A percentile compares a stretch with the other conserved stretches of the same genome.
Conservation (phyloP, 2,113 vertebrate genomes). For the Dascyllus trimaculatus region DNA sequence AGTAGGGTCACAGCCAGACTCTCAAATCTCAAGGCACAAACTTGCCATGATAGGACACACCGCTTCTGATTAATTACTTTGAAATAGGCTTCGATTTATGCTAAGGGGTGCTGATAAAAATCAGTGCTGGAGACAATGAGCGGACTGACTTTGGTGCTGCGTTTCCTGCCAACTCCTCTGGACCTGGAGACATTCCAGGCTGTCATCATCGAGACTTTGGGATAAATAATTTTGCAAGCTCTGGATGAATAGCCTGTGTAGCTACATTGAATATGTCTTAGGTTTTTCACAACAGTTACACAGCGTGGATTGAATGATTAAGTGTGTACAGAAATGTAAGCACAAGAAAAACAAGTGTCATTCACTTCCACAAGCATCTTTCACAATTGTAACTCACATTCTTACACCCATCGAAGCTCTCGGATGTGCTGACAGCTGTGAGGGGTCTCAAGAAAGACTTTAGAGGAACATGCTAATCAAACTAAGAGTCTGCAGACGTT, state of each 20-base stretch:
- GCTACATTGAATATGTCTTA: slow-evolving; percentile 10
- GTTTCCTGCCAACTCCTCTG: slow-evolving; percentile 17
- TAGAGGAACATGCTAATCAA: neutral
- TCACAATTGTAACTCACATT: slow-evolving; percentile 3
- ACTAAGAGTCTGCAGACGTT: neutral
- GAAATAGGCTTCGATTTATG: neutral
- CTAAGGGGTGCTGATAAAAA: slow-evolving; percentile 19
- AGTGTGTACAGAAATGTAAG: neutral
- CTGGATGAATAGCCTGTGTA: slow-evolving; percentile 24
- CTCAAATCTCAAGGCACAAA: slow-evolving; percentile 6
- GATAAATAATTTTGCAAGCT: slow-evolving; percentile 35
- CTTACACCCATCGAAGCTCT: neutral
- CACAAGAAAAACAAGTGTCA: neutral
- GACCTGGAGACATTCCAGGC: slow-evolving; percentile 40
- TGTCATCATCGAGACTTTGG: slow-evolving; percentile 52
- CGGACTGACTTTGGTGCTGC: neutral
- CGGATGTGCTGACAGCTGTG: slow-evolving; percentile 8
- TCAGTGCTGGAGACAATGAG: neutral
- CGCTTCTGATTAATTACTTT: slow-evolving; percentile 12
- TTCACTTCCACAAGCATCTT: neutral
- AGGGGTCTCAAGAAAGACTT: slow-evolving; percentile 5
- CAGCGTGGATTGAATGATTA: slow-evolving; percentile 2
- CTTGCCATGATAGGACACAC: neutral
- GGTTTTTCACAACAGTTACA: neutral
- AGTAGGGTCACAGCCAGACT: neutral